Conservation (phyloP, 2,797 vertebrate genomes). For the Myioborus miniatus region DNA sequence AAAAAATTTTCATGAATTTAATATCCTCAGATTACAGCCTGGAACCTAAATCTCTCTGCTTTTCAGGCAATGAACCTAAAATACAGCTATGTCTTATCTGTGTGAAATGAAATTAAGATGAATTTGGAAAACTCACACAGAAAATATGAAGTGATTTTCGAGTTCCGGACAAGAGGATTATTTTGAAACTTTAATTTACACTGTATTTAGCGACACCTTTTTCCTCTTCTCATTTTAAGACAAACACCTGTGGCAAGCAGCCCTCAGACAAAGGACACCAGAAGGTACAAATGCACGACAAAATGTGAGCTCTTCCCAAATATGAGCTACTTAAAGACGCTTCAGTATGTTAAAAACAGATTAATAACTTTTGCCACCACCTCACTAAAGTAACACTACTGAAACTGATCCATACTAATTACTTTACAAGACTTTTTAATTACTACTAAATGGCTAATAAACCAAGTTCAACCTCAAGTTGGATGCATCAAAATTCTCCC, state of each 20-base stretch:
- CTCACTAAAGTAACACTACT: neutral
- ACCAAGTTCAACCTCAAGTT: neutral
- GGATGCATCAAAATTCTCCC: neutral
- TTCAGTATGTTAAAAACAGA: neutral
- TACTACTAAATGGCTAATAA: neutral
- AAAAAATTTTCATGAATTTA: neutral
- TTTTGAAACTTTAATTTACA: neutral
- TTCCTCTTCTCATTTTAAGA: neutral
- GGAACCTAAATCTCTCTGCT: neutral
- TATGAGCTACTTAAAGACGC: neutral
- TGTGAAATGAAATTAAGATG: neutral
- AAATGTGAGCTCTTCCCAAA: neutral
- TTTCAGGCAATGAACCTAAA: neutral
- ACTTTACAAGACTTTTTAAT: neutral
- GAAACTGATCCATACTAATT: neutral
- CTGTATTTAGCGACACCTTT: neutral
- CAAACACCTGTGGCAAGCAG: neutral
- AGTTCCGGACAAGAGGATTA: neutral
- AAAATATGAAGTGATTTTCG: neutral
- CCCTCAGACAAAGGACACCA: neutral
- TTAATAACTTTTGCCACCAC: neutral
- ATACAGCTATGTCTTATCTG: neutral
- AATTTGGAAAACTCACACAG: neutral
- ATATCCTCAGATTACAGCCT: neutral
- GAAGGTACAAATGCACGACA: neutral